Base-by-base conservation (phyloP, 2,888 invertebrate genomes). In the Papilio elwesi region DNA sequence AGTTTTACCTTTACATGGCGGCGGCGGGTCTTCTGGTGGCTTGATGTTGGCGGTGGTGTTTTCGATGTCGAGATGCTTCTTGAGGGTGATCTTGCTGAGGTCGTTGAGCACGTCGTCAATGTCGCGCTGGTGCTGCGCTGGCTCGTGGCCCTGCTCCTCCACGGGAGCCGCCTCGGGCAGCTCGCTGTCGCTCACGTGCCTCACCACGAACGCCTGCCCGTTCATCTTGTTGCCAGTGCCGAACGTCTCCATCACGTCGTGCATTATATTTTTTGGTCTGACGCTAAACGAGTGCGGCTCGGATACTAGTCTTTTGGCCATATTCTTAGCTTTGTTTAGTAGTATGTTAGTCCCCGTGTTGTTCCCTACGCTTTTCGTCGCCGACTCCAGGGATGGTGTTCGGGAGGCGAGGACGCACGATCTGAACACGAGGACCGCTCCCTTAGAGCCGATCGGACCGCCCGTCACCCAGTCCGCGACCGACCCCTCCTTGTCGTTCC, bases 381-480 rank as follows among this genome's bases (percentile, higher is more conserved):
- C 82, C 1, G 86, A 94, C 78, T 90, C 95, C 90, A 89, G 87
- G 72, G 92, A 91, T 0, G 92, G 90, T 1, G 90, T 89, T 26
- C 87, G 79, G 0, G 86, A 82, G 0, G 95, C 95, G 76, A 96
- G 88, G 62, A 95, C 95, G 77, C 95, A 95, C 80, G 96, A 96
- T 79, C 96, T 92, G 88, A 96, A 96, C 65, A 96, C 94, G 70
- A 96, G 91, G 65, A 96, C 95, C 6, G 96, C 94, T 70, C 94
- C 95, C 73, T 95, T 95, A 2, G 95, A 94, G 26, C 96, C 96
- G 77, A 95, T 80, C 47, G 90, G 92, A 16, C 95, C 95, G 70
- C 95, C 95, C 49, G 94, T 93, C 70, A 95, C 85, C 95, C 95
- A 95, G 81, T 93, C 93, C 11, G 89, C 77, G 52, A 92, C 71